Conservation (phyloP, 2,113 vertebrate genomes). For the Lepus timidus region DNA sequence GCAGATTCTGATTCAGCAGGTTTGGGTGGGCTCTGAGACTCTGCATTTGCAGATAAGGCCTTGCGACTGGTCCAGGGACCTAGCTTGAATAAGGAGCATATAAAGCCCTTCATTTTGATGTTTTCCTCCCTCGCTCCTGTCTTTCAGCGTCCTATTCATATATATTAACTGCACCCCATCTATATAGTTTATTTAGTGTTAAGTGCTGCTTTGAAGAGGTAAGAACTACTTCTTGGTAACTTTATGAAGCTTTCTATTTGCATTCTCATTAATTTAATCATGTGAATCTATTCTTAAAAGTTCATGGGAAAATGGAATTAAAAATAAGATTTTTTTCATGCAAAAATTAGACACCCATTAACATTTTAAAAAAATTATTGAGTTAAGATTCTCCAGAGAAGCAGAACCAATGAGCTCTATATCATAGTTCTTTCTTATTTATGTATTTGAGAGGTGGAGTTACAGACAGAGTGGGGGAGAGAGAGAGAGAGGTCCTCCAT, state of each 20-base stretch:
- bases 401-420: too few relatives aligned
- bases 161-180: not conserved
- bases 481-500: too few relatives aligned
- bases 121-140: not conserved
- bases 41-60: not conserved
- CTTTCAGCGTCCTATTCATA: not conserved
- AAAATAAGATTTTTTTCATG: too few relatives aligned
- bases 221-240: not conserved
- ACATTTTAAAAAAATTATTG: too few relatives aligned
- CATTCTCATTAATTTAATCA: not conserved
- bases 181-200: not conserved
- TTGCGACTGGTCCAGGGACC: not conserved
- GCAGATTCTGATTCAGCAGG: not conserved
- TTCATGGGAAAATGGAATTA: too few relatives aligned
- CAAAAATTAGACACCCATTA: too few relatives aligned
- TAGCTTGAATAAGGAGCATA: not conserved
- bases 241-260: not conserved
- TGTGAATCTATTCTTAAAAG: not conserved
- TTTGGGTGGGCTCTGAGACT: not conserved
- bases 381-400: too few relatives aligned
- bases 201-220: not conserved
- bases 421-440: too few relatives aligned
- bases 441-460: too few relatives aligned
- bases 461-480: too few relatives aligned
- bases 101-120: not conserved